A percentile compares a stretch with the other conserved stretches of the same genome.
Conservation (phyloP, 2,888 invertebrate genomes). For the Lissonota sp. region DNA sequence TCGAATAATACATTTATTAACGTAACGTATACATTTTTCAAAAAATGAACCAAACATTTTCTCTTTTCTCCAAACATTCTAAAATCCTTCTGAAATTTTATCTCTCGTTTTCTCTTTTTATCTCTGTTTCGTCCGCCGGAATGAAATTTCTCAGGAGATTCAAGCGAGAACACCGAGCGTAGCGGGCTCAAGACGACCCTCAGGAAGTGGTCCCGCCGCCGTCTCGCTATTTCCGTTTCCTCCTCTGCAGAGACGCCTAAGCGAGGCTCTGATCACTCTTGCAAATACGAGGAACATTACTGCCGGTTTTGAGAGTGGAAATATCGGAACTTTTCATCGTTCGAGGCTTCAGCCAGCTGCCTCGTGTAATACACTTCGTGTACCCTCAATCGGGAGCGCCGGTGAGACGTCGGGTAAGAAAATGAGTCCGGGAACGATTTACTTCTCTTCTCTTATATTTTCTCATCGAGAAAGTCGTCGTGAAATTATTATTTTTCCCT, state of each 20-base stretch:
- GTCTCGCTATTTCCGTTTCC: conserved; percentile 84
- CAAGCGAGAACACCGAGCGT: conserved; percentile 92
- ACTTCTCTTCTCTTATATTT: background rate
- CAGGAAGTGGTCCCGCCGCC: conserved; percentile 85
- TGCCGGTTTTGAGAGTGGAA: conserved; percentile 76
- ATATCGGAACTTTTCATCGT: conserved; percentile 77
- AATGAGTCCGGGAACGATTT: background rate
- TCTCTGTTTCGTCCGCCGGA: background rate
- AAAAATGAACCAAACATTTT: no score
- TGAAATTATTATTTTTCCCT: no score
- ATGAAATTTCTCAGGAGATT: conserved; percentile 85
- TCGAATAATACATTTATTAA: no score
- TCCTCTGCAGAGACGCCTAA: conserved; percentile 85
- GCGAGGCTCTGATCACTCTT: conserved; percentile 85
- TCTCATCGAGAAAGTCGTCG: no score
- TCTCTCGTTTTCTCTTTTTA: no score
- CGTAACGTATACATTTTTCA: no score
- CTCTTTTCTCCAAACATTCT: no score
- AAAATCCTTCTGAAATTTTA: no score
- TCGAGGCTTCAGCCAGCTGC: conserved; percentile 86
- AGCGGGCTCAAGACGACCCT: conserved; percentile 90
- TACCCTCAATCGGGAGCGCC: conserved; percentile 85
- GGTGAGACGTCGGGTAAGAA: conserved; percentile 55
- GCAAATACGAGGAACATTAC: conserved; percentile 69
- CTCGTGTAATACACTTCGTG: conserved; percentile 90